Conservation (phyloP, 2,113 vertebrate genomes). For the Bubo bubo region DNA sequence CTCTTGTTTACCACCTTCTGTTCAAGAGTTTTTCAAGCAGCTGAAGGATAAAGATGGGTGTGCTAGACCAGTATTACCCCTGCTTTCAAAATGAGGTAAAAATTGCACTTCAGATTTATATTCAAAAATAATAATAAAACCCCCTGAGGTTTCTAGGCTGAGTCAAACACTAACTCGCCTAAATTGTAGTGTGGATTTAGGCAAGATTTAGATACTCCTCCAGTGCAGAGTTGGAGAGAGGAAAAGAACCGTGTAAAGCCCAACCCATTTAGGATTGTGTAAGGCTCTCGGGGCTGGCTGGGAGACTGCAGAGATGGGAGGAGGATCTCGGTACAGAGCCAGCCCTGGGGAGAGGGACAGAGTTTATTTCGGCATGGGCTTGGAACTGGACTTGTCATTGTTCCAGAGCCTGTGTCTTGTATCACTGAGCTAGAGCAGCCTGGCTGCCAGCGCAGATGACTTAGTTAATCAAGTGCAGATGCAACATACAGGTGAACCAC, state of each 20-base stretch:
- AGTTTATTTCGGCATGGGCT: neutral
- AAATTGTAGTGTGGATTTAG: neutral
- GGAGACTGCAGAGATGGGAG: neutral
- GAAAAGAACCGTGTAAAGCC: neutral
- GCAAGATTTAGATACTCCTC: neutral
- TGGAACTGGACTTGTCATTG: neutral
- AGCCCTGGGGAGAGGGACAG: neutral
- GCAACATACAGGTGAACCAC: neutral
- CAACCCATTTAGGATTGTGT: neutral
- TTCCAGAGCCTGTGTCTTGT: neutral
- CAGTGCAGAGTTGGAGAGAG: neutral
- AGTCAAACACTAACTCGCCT: neutral
- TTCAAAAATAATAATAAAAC: neutral
- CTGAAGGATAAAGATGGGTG: neutral
- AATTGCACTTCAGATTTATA: neutral
- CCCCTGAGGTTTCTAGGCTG: accelerated
- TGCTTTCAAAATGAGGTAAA: neutral
- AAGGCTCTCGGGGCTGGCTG: neutral
- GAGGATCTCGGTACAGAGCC: neutral
- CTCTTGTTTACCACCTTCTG: neutral
- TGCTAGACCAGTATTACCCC: neutral
- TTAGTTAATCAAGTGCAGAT: neutral
- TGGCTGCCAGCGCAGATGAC: neutral
- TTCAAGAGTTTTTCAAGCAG: neutral
- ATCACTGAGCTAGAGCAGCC: neutral